Conservation (phyloP, 2,888 invertebrate genomes). For the Meta bourneti region DNA sequence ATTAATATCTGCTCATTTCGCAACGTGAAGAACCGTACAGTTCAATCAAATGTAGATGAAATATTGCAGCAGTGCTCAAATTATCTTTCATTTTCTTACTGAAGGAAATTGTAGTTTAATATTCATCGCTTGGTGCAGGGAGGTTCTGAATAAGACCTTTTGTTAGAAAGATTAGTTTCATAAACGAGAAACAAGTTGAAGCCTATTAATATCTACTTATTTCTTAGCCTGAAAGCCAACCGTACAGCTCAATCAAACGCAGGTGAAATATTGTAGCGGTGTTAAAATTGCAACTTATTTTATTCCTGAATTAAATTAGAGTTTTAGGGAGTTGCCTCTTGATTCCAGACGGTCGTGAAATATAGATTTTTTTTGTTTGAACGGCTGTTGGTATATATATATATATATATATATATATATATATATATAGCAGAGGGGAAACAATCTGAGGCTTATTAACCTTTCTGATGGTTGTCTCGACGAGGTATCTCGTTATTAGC, state of each 20-base stretch:
- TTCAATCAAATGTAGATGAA: not conserved
- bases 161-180: not conserved
- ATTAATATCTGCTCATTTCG: not conserved
- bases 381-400: not conserved
- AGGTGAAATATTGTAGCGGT: not conserved
- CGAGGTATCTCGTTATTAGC: too few species aligned
- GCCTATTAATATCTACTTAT: not conserved
- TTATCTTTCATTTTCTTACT: not conserved
- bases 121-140: not conserved
- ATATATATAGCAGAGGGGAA: not conserved
- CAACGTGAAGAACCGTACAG: not conserved
- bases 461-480: too few species aligned
- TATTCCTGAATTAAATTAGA: not conserved
- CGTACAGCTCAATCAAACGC: not conserved
- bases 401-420: too few species aligned
- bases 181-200: not conserved
- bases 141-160: not conserved
- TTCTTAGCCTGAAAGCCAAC: not conserved
- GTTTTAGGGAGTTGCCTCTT: not conserved
- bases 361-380: not conserved
- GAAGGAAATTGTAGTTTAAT: conserved; percentile 7
- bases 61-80: not conserved
- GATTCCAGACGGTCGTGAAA: not conserved
- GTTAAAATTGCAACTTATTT: not conserved
- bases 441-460: not conserved